Conservation (phyloP, 2,888 invertebrate species). For the Idaea dimidiata region DNA sequence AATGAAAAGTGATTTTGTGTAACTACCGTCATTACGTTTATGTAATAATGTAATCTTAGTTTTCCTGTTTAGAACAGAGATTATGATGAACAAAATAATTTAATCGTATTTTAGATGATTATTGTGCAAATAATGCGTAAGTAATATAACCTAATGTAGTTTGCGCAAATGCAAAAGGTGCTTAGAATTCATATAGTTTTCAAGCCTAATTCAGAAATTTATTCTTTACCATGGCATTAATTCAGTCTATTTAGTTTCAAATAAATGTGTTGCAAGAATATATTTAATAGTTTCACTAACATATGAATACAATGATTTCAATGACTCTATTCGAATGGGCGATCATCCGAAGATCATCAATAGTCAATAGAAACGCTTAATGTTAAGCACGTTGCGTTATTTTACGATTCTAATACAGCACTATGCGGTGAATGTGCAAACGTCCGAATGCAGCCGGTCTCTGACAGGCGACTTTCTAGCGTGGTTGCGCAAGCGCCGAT, state of each 20-base stretch:
- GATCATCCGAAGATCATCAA: conserved; percentile 24
- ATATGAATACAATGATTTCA: neutral
- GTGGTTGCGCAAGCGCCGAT: conserved; percentile 70
- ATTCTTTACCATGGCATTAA: neutral
- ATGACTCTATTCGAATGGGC: conserved; percentile 30
- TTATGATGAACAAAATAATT: too few relatives aligned
- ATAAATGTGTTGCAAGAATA: conserved; percentile 22
- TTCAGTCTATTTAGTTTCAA: neutral
- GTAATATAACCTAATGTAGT: too few relatives aligned
- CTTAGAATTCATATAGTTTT: neutral
- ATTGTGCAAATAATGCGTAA: too few relatives aligned
- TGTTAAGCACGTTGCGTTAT: conserved; percentile 45
- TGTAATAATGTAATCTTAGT: conserved; percentile 44
- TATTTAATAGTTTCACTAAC: neutral
- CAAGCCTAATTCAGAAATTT: neutral
- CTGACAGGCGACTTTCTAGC: conserved; percentile 72
- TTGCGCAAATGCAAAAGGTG: too few relatives aligned
- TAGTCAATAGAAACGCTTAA: conserved; percentile 45
- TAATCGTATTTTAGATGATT: too few relatives aligned
- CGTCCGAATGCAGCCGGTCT: conserved; percentile 70
- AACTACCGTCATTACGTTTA: conserved; percentile 59
- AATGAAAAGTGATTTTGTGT: conserved; percentile 68
- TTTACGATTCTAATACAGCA: conserved; percentile 61
- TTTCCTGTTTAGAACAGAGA: neutral
- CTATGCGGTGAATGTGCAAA: conserved; percentile 59